Evolutionary conservation across 2,888 invertebrate genomes (phyloP).

Genomic region (Laspeyria flexula): DNA sequence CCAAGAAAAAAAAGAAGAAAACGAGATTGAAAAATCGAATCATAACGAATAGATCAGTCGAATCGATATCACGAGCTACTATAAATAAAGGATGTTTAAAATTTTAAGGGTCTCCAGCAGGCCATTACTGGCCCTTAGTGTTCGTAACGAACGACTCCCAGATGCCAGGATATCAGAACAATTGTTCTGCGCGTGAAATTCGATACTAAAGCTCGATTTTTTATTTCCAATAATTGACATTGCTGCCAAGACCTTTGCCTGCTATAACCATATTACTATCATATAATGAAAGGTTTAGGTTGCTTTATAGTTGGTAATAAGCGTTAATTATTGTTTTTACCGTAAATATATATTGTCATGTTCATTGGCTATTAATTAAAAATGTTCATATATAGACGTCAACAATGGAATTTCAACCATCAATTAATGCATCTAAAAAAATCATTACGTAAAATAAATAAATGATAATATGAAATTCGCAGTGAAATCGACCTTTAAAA

Average conservation of each 20-base stretch:
- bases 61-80: slow-evolving; percentile 71
- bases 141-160: slow-evolving; percentile 68
- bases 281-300: slow-evolving; percentile 15
- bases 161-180: slow-evolving; percentile 74
- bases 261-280: slow-evolving; percentile 31
- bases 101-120: slow-evolving; percentile 78
- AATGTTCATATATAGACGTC: not conserved
- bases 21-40: slow-evolving; percentile 55
- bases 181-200: slow-evolving; percentile 77
- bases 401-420: not conserved
- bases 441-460: too few relatives aligned
- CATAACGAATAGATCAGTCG: slow-evolving; percentile 71
- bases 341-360: slow-evolving; percentile 8
- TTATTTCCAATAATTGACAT: slow-evolving; percentile 27
- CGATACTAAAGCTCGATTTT: slow-evolving; percentile 57
- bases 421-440: not conserved
- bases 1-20: slow-evolving; percentile 8
- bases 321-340: slow-evolving; percentile 6
- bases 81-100: slow-evolving; percentile 83
- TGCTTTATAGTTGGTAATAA: slow-evolving; percentile 2
- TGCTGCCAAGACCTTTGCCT: slow-evolving; percentile 28
- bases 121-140: slow-evolving; percentile 83
- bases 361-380: slow-evolving; percentile 13
- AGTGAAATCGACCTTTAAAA: not conserved
- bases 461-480: not conserved